Evolutionary conservation across 1,140 invertebrate species (phyloP), one percentile per base, ranked within the genome.

Genomic region (Brachionus angularis): DNA sequence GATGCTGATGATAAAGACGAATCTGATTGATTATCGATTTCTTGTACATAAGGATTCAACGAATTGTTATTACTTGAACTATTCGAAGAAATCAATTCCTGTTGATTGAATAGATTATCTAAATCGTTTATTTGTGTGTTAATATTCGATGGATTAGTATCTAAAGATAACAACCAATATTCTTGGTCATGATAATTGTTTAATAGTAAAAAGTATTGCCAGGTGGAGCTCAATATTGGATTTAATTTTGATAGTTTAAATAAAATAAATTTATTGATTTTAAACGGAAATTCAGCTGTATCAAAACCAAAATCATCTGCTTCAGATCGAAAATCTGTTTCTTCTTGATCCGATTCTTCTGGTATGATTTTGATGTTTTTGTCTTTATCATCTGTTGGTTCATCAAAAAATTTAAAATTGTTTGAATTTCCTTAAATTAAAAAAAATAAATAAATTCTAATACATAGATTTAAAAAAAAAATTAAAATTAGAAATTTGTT

Each of bases 21-120:
- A 16, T 42, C 39, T 42, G n/a, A n/a, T n/a, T 42, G 10, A 16
- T 42, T 8, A 23, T 67, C 47, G 36, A 14, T 34, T 12, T 46
- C 25, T 14, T 31, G 39, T 18, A 67, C 12, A 42, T 39, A 12
- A 1, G 53, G 33, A 36, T 58, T 58, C 3, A 67, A 18, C 18
- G 62, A 67, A 34, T 46, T 67, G 14, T 67, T 67, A 8, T 46
- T 27, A 16, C 62, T 67, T 8, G 62, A 67, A 21, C 29, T 31
- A 27, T 8, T 33, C 12, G 62, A 67, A 18, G 3, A 12, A 25
- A 27, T 23, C 16, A 46, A 16, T 3, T 46, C 62, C n/a, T 67
- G 33, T 25, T 12, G n/a, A 12, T 58, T 34, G 14, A 3, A 14
- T 7, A 14, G 8, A 14, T 10, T 39, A 18, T 58, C 53, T 18